Evolutionary conservation across 2,888 invertebrate genomes (phyloP).

Genomic region (Dichetophora obliterata): DNA sequence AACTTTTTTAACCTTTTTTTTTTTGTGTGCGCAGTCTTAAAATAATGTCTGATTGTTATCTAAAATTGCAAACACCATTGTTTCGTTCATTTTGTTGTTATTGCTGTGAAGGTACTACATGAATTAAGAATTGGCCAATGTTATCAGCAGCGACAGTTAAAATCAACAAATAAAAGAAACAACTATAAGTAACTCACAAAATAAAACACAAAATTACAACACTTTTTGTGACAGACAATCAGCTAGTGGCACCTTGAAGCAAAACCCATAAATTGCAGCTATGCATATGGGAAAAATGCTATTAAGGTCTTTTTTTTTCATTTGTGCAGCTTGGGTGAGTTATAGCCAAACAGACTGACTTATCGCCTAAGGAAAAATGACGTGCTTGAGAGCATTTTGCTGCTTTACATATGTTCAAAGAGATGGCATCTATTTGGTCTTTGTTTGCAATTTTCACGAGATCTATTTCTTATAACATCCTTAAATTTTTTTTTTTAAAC

Average conservation of each 20-base stretch:
- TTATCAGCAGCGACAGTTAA: constrained; percentile 19
- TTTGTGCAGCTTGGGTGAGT: not conserved
- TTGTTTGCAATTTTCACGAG: no score
- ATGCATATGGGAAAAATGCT: not conserved
- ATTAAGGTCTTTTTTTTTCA: not conserved
- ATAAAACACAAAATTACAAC: not conserved
- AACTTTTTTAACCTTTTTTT: no score
- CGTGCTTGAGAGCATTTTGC: no score
- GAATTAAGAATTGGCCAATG: not conserved
- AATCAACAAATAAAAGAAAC: not conserved
- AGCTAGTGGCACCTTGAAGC: constrained; percentile 2
- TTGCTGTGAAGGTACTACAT: not conserved
- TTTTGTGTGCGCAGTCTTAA: no score
- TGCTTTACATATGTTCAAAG: no score
- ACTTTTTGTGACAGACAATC: not conserved
- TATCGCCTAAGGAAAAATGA: not conserved
- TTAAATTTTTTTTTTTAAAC: no score
- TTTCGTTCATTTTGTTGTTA: no score
- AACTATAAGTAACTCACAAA: not conserved
- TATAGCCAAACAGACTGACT: constrained; percentile 1
- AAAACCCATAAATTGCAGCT: not conserved
- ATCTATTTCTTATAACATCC: no score
- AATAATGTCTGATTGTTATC: no score
- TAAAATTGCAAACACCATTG: no score
- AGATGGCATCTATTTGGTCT: no score